Conservation (phyloP, 2,888 invertebrate genomes). For the Agriopis leucophaearia region DNA sequence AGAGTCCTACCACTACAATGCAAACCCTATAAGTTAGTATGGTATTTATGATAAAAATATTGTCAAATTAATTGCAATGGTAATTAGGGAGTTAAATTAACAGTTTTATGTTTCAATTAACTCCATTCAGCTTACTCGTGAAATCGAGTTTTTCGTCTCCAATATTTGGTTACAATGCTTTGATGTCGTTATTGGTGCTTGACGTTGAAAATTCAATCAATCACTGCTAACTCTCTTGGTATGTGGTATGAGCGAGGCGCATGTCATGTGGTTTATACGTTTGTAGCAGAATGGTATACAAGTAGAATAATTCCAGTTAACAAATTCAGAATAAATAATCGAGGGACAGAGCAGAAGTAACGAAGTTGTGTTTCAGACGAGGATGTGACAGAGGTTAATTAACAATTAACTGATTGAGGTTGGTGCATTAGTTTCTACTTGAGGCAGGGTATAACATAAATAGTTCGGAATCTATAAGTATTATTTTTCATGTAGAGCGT, state of each 20-base stretch:
- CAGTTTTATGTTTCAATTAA: too few relatives aligned
- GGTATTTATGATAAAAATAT: too few relatives aligned
- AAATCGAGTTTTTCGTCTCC: neutral
- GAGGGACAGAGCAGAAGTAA: conserved; percentile 5
- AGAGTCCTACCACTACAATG: too few relatives aligned
- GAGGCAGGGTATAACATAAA: too few relatives aligned
- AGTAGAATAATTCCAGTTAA: neutral
- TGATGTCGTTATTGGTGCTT: too few relatives aligned
- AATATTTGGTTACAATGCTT: too few relatives aligned
- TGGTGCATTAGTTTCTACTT: neutral
- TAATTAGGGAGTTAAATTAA: too few relatives aligned
- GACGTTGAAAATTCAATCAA: too few relatives aligned
- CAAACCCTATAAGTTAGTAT: too few relatives aligned
- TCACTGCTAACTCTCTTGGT: neutral
- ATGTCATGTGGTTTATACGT: neutral
- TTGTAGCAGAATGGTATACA: neutral
- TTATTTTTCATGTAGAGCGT: too few relatives aligned
- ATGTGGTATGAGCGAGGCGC: neutral
- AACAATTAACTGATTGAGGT: conserved; percentile 4
- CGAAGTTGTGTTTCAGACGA: conserved; percentile 12
- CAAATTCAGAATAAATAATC: conserved; percentile 13
- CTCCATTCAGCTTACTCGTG: neutral
- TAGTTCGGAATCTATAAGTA: too few relatives aligned
- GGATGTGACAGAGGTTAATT: conserved; percentile 17
- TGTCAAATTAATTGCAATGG: too few relatives aligned